Evolutionary conservation across 1,140 invertebrate genomes (phyloP), one percentile per base, ranked within the genome.

Genomic region (Aphis craccivora): DNA sequence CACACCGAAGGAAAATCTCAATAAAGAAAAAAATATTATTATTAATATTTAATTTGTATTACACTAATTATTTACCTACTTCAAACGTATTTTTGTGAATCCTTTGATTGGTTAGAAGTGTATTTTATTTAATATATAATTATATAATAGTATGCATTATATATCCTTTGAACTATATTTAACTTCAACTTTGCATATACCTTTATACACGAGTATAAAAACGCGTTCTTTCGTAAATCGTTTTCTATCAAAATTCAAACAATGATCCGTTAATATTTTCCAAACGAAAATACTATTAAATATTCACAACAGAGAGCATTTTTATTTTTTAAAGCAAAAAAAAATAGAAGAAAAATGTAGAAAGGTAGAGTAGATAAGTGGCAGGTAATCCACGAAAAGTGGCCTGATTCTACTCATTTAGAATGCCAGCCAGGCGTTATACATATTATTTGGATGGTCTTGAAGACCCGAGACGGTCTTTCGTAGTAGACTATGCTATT

Each of bases 371-470:
- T 86, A n/a, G 14, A 30, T 18, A 43, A 45, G 84, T 45, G 43
- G 48, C n/a, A 37, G 87, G 51, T 89, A 89, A 53, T 89, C 87
- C 87, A 6, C 40, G 87, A 89, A 89, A 89, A 89, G 87, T 89
- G 48, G 51, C 35, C 22, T 25, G 87, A 89, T 37, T 89, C 43
- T 53, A 25, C 48, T 89, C 88, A 60, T 90, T 90, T 30, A 23
- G 53, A 90, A 90, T 60, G 88, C 88, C 88, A 43, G n/a, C 88
- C 88, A 90, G 88, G 51, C 37, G 88, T 43, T 40, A 40, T 51
- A 45, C 91, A 22, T 93, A 55, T 93, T 55, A 55, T 93, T 86
- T 45, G 55, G 45, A 84, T 23, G 94, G n/a, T 89, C 48, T 53
- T 23, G 48, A 89, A 89, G 20, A 35, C 87, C 87, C 45, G 87